These are phyloP conservation scores for Drosophila fuyamai DNA, from an alignment of 1,140 invertebrate genomes.

Conservation along the genomic window DNA sequence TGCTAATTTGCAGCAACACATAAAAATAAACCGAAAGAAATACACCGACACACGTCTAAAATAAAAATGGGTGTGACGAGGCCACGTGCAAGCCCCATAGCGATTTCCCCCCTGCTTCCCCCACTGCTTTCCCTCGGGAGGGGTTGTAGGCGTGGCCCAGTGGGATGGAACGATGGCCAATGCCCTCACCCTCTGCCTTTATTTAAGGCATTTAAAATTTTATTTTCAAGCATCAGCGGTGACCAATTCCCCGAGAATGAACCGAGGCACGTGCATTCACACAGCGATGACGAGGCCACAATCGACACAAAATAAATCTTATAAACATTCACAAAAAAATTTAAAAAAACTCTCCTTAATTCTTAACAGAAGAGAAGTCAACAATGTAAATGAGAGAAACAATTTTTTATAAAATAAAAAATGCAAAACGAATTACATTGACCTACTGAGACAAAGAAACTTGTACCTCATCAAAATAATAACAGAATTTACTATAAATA, in stretches of 20 bases:
- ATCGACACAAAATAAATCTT: neutral
- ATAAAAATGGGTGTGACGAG: slow-evolving; percentile 67
- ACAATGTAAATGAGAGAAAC: neutral
- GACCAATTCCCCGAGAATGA: slow-evolving; percentile 60
- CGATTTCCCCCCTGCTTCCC: slow-evolving; percentile 14
- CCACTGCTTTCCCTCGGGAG: slow-evolving; percentile 1
- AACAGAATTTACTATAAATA: neutral
- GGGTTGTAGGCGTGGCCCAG: slow-evolving; percentile 10
- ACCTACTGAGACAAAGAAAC: neutral
- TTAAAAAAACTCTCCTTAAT: neutral
- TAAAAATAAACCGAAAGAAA: slow-evolving; percentile 42
- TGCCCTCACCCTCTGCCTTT: slow-evolving; percentile 25
- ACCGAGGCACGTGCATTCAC: slow-evolving; percentile 56
- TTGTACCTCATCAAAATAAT: neutral
- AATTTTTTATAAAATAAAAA: no score
- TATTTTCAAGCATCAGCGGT: slow-evolving; percentile 60
- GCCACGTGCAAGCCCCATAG: slow-evolving; percentile 60
- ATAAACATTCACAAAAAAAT: neutral
- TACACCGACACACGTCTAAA: slow-evolving; percentile 57
- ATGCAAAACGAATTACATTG: no score
- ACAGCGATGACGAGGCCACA: slow-evolving; percentile 32
- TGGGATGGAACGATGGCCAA: slow-evolving; percentile 36
- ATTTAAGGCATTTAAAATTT: slow-evolving; percentile 30
- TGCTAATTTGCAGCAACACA: slow-evolving; percentile 64
- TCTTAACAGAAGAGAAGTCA: no score